A percentile compares a stretch with the other conserved stretches of the same genome.
These are phyloP conservation scores for Bruchidius siliquastri DNA, from an alignment of 2,888 invertebrate genomes.

Conservation along the genomic window DNA sequence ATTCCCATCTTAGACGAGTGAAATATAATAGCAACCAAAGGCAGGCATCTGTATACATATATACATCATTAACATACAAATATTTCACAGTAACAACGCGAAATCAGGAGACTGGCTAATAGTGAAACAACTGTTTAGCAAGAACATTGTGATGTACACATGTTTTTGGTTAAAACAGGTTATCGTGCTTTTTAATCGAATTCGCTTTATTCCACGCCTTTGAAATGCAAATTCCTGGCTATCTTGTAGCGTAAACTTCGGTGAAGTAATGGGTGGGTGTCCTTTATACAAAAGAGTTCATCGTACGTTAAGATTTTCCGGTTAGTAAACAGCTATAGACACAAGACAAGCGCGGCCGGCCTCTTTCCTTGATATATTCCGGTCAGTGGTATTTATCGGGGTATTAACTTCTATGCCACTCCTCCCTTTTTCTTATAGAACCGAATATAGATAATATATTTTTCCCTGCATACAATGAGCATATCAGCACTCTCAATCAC, in stretches of 20 bases:
- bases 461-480: too few relatives aligned
- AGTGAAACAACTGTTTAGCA: too few relatives aligned
- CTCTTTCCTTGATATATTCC: neutral
- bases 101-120: too few relatives aligned
- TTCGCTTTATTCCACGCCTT: neutral
- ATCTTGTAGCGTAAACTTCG: neutral
- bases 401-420: neutral
- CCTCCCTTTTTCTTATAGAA: neutral
- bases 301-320: neutral
- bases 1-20: too few relatives aligned
- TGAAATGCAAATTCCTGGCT: neutral
- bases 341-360: neutral
- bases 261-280: neutral
- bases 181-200: neutral
- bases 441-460: neutral
- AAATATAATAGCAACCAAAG: too few relatives aligned
- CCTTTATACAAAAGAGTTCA: neutral
- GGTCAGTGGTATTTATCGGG: neutral
- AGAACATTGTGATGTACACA: too few relatives aligned
- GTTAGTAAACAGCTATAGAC: neutral
- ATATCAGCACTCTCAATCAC: too few relatives aligned
- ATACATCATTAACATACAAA: too few relatives aligned
- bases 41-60: too few relatives aligned
- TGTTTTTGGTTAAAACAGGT: too few relatives aligned
- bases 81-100: too few relatives aligned